phyloP scores from a whole-genome alignment of 2,797 vertebrate species.

The Acipenser oxyrinchus region DNA sequence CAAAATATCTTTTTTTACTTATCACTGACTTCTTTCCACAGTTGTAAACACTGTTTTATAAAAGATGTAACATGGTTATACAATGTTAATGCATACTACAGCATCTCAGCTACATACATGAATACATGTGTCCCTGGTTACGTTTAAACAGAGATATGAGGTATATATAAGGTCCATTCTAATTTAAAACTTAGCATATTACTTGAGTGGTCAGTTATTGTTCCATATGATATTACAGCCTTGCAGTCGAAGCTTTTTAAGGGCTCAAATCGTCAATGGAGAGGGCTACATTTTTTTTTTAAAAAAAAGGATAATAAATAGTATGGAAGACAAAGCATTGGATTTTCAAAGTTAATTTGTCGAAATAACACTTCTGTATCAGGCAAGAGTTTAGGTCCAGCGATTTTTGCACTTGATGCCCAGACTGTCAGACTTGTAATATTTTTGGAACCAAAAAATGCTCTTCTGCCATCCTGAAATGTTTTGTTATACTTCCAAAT shows the following conservation, averaged over 20 bases:
- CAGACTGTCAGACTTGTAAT: no score
- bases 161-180: slow-evolving; percentile 72
- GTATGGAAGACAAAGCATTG: slow-evolving; percentile 64
- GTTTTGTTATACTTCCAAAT: no score
- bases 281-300: slow-evolving; percentile 10
- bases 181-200: slow-evolving; percentile 60
- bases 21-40: slow-evolving; percentile 53
- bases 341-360: slow-evolving; percentile 39
- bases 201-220: slow-evolving; percentile 60
- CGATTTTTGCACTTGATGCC: slow-evolving; percentile 21
- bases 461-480: no score
- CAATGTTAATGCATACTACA: slow-evolving; percentile 80
- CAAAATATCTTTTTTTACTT: slow-evolving; percentile 51
- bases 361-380: slow-evolving; percentile 39
- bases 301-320: slow-evolving; percentile 49
- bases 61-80: slow-evolving; percentile 87
- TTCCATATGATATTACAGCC: slow-evolving; percentile 55
- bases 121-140: slow-evolving; percentile 66
- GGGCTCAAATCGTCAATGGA: slow-evolving; percentile 34
- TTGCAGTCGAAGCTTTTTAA: slow-evolving; percentile 51
- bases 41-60: slow-evolving; percentile 78
- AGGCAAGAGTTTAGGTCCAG: slow-evolving; percentile 33
- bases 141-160: slow-evolving; percentile 70
- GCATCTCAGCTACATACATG: slow-evolving; percentile 85
- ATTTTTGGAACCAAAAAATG: no score